Evolutionary conservation across 2,113 vertebrate species (phyloP).

Genomic region (Tor tambroides): DNA sequence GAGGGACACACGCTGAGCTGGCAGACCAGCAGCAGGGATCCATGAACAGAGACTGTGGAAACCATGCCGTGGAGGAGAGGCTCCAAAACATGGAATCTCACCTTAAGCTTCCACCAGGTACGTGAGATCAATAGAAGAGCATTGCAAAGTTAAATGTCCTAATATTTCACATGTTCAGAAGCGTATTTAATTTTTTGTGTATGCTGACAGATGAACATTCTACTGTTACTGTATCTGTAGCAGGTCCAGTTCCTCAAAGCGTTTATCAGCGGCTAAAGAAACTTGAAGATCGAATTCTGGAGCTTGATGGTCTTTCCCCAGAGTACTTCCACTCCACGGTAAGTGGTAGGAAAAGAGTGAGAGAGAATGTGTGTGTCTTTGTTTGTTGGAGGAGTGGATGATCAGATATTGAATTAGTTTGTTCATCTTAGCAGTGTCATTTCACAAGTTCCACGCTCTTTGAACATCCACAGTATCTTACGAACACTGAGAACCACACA

Average conservation of each 20-base stretch:
- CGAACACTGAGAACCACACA: neutral
- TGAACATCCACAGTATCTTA: conserved; percentile 1
- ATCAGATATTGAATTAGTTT: conserved; percentile 55
- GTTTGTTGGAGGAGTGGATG: conserved; percentile 29
- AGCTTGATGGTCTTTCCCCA: conserved; percentile 96
- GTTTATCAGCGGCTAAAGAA: conserved; percentile 96
- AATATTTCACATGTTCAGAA: neutral
- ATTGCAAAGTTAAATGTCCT: neutral
- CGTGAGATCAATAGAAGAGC: neutral
- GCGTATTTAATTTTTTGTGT: neutral
- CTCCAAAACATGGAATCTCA: conserved; percentile 95
- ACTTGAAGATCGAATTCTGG: conserved; percentile 96
- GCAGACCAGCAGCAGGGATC: conserved; percentile 75
- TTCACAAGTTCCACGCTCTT: conserved; percentile 15
- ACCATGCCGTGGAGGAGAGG: conserved; percentile 90
- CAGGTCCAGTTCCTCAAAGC: conserved; percentile 89
- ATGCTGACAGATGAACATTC: neutral
- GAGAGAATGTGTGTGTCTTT: conserved; percentile 50
- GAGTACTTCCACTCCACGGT: conserved; percentile 96
- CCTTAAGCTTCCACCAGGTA: conserved; percentile 87
- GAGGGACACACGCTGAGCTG: conserved; percentile 75
- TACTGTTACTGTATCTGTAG: conserved; percentile 65
- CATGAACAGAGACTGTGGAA: conserved; percentile 83
- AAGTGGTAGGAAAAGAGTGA: conserved; percentile 68
- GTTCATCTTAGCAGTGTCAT: conserved; percentile 33